These are phyloP conservation scores for silkworm (Bombyx mori) DNA, from an alignment of 1,140 invertebrate genomes.

Conservation along the genomic window ASM3026992v2 NC_085127.1:10691501-10692000, in stretches of 20 bases:
- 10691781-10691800: too few relatives aligned
- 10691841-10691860: not conserved
- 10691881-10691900: not conserved
- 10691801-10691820: too few relatives aligned
- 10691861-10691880: not conserved
- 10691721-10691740: too few relatives aligned
- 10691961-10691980: conserved; percentile 7
- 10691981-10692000: conserved; percentile 4
- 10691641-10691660: not conserved
- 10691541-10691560: too few relatives aligned
- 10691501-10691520: too few relatives aligned
- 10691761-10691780: too few relatives aligned
- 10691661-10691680: not conserved
- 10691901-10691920: not conserved
- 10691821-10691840: too few relatives aligned
- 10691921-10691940: not conserved
- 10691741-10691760: too few relatives aligned
- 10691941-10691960: conserved; percentile 1
- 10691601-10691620: too few relatives aligned
- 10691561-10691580: too few relatives aligned
- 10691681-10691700: not conserved
- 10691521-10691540: too few relatives aligned
- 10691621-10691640: not conserved
- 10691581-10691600: too few relatives aligned
- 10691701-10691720: not conserved